A percentile compares a stretch with the other conserved stretches of the same genome.
phyloP scores from a whole-genome alignment of 1,140 invertebrate genomes.

The Solenopsis fugax region DNA sequence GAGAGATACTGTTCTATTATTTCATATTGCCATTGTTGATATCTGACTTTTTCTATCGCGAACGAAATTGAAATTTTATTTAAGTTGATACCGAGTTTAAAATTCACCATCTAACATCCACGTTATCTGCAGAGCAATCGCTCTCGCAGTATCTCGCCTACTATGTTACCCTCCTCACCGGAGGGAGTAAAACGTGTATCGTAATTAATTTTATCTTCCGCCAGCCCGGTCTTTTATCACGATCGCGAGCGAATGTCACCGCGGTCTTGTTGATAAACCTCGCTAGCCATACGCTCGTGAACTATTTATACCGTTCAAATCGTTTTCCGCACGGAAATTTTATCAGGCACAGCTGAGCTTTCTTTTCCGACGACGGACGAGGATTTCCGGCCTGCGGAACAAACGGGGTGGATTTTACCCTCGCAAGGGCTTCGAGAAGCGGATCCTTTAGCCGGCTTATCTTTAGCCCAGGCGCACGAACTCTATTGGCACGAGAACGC shows the following conservation, averaged over 20 bases:
- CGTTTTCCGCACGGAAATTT: conserved; percentile 57
- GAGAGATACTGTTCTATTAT: background rate
- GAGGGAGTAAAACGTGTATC: conserved; percentile 46
- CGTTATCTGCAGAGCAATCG: conserved; percentile 46
- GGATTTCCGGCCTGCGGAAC: background rate
- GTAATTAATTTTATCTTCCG: conserved; percentile 57
- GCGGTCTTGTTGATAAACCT: conserved; percentile 36
- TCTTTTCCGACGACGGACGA: conserved; percentile 6
- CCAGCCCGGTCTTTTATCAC: conserved; percentile 13
- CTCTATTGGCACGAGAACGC: conserved; percentile 3
- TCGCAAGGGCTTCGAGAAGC: conserved; percentile 29
- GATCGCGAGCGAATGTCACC: conserved; percentile 28
- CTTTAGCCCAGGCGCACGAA: conserved; percentile 49
- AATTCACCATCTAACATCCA: conserved; percentile 41
- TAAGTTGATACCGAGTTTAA: conserved; percentile 27
- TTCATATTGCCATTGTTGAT: background rate
- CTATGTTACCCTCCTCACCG: conserved; percentile 9
- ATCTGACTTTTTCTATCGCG: background rate
- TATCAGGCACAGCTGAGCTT: conserved; percentile 7
- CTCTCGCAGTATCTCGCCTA: conserved; percentile 42
- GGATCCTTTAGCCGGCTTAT: conserved; percentile 67
- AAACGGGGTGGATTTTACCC: conserved; percentile 25
- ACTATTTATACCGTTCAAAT: conserved; percentile 2
- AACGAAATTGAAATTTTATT: conserved; percentile 45
- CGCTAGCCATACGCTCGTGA: background rate